These are phyloP conservation scores for Acanthis flammea DNA, from an alignment of 2,797 vertebrate species.

Conservation along the genomic window DNA sequence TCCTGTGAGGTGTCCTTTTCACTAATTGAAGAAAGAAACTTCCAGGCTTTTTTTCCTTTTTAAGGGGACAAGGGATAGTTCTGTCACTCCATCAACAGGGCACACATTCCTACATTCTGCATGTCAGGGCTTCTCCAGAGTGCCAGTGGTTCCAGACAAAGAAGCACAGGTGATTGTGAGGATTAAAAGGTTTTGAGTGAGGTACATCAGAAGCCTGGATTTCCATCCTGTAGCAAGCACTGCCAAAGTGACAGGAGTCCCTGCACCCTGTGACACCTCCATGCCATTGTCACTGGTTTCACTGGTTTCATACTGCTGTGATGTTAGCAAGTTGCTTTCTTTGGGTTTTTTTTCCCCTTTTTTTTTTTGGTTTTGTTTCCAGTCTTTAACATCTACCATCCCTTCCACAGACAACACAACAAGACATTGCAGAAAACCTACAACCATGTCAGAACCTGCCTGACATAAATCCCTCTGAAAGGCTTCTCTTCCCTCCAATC, in stretches of 20 bases:
- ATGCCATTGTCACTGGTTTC: neutral
- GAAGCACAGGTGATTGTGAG: neutral
- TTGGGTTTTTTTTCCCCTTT: fast-evolving
- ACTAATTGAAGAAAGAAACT: too few relatives aligned
- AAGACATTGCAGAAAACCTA: neutral
- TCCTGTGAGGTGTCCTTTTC: too few relatives aligned
- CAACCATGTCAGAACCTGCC: neutral
- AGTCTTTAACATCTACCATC: neutral
- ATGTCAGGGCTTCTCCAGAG: neutral
- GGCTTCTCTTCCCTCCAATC: neutral
- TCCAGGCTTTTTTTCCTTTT: too few relatives aligned
- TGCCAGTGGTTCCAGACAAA: neutral
- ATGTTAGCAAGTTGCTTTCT: neutral
- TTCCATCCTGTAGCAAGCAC: neutral
- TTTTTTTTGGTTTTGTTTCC: neutral
- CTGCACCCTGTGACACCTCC: neutral
- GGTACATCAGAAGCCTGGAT: neutral
- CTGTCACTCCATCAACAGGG: too few relatives aligned
- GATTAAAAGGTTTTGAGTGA: neutral
- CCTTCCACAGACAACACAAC: neutral
- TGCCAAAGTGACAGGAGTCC: neutral
- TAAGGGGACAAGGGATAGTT: too few relatives aligned
- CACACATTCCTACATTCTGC: neutral
- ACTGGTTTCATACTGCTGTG: neutral
- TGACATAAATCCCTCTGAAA: neutral